Evolutionary conservation across 2,113 vertebrate species (phyloP).

Genomic region (Hippocampus zosterae): DNA sequence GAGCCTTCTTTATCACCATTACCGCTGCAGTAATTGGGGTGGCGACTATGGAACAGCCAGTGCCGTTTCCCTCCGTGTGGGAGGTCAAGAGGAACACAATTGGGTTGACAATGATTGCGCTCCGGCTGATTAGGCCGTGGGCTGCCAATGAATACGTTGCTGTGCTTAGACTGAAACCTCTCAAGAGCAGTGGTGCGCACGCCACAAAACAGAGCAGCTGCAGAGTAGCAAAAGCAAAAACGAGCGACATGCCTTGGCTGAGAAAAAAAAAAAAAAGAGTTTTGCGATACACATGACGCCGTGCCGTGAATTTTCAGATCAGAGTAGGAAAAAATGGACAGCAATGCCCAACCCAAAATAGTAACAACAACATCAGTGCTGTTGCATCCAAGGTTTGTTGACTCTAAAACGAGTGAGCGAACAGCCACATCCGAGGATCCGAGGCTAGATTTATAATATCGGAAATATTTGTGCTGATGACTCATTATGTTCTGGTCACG

Average conservation of each 20-base stretch:
- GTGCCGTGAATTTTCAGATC: neutral
- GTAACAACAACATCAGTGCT: neutral
- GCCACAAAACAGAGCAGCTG: conserved; percentile 52
- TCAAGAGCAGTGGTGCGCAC: conserved; percentile 50
- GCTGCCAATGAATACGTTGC: conserved; percentile 62
- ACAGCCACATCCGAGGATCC: neutral
- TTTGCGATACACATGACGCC: neutral
- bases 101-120: conserved; percentile 67
- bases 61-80: conserved; percentile 65
- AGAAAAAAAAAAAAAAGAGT: neutral
- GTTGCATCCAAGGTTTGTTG: neutral
- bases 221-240: conserved; percentile 33
- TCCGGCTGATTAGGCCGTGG: conserved; percentile 59
- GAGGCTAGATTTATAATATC: neutral
- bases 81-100: conserved; percentile 71
- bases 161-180: conserved; percentile 59
- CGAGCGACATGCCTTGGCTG: conserved; percentile 11
- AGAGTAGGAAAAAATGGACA: neutral
- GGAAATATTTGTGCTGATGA: too few relatives aligned
- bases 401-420: neutral
- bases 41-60: conserved; percentile 52
- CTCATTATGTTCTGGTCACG: too few relatives aligned
- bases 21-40: conserved; percentile 61
- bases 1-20: conserved; percentile 62
- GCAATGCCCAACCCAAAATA: neutral